Percentiles rank a stretch among this genome's conserved stretches.
These are phyloP conservation scores for Oryctes rhinoceros DNA, from an alignment of 1,140 invertebrate species.

Conservation along the genomic window DNA sequence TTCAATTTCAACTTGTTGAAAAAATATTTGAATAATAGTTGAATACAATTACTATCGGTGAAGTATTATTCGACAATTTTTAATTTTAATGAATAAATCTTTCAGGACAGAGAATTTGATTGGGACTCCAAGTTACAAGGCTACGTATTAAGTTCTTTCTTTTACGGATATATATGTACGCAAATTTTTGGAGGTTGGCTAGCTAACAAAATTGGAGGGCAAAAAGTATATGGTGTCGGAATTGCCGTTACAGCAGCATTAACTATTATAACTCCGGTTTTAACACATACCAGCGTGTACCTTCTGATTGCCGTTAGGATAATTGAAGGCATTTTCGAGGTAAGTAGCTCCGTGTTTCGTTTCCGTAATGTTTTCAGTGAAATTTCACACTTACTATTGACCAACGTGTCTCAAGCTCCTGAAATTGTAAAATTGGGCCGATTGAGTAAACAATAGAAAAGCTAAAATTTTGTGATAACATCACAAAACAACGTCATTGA, in stretches of 20 bases:
- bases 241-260: constrained; percentile 37
- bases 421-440: too few relatives aligned
- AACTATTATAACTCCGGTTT: constrained; percentile 36
- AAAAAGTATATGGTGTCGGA: constrained; percentile 39
- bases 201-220: constrained; percentile 34
- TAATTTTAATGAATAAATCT: background rate
- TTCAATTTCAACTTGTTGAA: too few relatives aligned
- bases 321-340: constrained; percentile 89
- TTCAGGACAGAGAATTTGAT: constrained; percentile 34
- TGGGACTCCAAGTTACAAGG: constrained; percentile 39
- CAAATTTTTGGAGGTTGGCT: constrained; percentile 40
- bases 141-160: constrained; percentile 38
- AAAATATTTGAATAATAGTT: too few relatives aligned
- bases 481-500: too few relatives aligned
- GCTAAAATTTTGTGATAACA: too few relatives aligned
- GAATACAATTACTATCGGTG: too few relatives aligned
- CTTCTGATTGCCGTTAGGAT: constrained; percentile 79
- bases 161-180: constrained; percentile 40
- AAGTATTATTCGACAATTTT: too few relatives aligned
- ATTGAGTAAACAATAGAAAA: too few relatives aligned
- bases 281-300: constrained; percentile 69
- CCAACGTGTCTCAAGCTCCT: too few relatives aligned
- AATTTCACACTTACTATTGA: too few relatives aligned
- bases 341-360: constrained; percentile 56
- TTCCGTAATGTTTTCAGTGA: background rate